phyloP scores from a whole-genome alignment of 2,113 vertebrate genomes.

The Amblyornis subalaris region DNA sequence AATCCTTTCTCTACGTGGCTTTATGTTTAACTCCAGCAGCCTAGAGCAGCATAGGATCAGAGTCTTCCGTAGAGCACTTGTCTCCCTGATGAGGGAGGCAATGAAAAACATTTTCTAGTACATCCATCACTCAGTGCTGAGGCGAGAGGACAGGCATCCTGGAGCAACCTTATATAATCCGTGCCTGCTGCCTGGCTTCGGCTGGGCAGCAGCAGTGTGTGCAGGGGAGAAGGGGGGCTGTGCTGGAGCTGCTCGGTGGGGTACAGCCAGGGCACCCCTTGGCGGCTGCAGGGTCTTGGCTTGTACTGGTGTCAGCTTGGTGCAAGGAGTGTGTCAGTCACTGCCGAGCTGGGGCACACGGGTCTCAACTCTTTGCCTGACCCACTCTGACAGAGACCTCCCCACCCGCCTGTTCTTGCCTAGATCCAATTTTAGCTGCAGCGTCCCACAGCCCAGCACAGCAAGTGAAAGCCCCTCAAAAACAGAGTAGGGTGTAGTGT shows the following conservation, averaged over 20 bases:
- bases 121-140: not conserved
- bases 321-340: slow-evolving; percentile 13
- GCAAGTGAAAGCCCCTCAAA: not conserved
- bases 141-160: not conserved
- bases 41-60: not conserved
- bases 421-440: not conserved
- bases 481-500: not conserved
- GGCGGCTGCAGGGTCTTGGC: not conserved
- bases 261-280: not conserved
- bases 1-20: not conserved
- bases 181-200: not conserved
- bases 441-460: not conserved
- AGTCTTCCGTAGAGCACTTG: not conserved
- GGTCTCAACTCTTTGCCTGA: not conserved
- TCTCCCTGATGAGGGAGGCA: not conserved
- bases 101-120: not conserved
- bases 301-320: slow-evolving; percentile 18
- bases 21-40: not conserved
- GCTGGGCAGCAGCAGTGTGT: not conserved
- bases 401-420: not conserved
- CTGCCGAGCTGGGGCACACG: not conserved
- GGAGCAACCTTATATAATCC: not conserved
- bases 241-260: not conserved
- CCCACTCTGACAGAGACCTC: not conserved
- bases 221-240: not conserved